Percentiles rank a stretch among this genome's conserved stretches.
Conservation (phyloP, 2,888 invertebrate species). For the Latheticus oryzae region DNA sequence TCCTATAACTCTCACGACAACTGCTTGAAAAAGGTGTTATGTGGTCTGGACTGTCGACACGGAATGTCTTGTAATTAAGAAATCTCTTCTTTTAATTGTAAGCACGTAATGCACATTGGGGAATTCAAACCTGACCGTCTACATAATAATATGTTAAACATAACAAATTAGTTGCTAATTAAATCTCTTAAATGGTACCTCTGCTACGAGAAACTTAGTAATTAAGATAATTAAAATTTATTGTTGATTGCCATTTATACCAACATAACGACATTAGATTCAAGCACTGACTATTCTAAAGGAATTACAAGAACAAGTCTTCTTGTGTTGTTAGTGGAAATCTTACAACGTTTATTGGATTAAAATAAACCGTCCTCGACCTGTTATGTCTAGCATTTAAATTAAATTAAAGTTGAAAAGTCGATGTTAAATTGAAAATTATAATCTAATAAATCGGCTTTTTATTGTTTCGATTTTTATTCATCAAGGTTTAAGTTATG, state of each 20-base stretch:
- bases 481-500: conserved; percentile 24
- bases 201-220: conserved; percentile 18
- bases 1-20: no score
- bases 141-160: conserved; percentile 35
- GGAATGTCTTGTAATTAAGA: conserved; percentile 29
- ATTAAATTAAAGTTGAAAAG: conserved; percentile 23
- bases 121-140: conserved; percentile 31
- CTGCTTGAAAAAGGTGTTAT: not conserved
- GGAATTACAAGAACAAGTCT: conserved; percentile 16
- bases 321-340: conserved; percentile 14
- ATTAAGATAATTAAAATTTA: conserved; percentile 36
- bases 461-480: conserved; percentile 21
- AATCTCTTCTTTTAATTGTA: conserved; percentile 32
- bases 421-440: conserved; percentile 14
- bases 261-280: conserved; percentile 30
- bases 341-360: conserved; percentile 34
- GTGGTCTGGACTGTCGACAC: not conserved
- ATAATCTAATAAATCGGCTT: conserved; percentile 14
- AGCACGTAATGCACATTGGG: conserved; percentile 20
- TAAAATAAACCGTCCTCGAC: conserved; percentile 32
- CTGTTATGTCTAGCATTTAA: conserved; percentile 4
- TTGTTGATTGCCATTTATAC: conserved; percentile 31
- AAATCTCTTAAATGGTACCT: conserved; percentile 41
- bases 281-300: conserved; percentile 22
- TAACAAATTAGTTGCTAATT: conserved; percentile 39